Evolutionary conservation across 2,797 vertebrate genomes (phyloP).

Genomic region (Pristis pectinata): DNA sequence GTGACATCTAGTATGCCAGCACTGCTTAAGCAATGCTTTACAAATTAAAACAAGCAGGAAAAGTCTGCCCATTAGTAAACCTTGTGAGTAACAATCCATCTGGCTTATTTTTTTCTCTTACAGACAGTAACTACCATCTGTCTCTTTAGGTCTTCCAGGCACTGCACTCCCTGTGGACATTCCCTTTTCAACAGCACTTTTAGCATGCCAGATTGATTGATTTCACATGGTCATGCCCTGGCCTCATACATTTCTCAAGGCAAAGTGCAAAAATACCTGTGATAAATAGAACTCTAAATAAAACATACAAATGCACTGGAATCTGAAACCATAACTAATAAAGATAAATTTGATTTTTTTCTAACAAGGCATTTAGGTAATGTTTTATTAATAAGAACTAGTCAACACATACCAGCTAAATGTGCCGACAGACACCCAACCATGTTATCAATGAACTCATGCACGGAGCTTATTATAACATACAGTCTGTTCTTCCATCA

Average conservation of each 20-base stretch:
- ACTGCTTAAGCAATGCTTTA: not conserved
- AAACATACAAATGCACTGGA: not conserved
- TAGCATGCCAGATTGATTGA: not conserved
- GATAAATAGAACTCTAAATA: not conserved
- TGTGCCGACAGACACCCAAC: not conserved
- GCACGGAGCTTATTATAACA: not conserved
- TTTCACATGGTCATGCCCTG: not conserved
- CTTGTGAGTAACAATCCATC: not conserved
- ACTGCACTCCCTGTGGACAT: not conserved
- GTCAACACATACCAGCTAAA: not conserved
- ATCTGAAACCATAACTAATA: not conserved
- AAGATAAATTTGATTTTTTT: not conserved
- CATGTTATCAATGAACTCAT: not conserved
- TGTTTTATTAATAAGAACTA: not conserved
- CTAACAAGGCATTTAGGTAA: not conserved
- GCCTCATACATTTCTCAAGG: not conserved
- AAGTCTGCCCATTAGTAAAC: not conserved
- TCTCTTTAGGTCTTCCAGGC: not conserved
- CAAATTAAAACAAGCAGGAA: slow-evolving; percentile 24
- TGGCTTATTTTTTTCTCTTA: not conserved
- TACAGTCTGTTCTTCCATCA: not conserved
- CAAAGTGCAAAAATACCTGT: not conserved
- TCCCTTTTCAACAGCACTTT: slow-evolving; percentile 18
- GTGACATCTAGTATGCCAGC: slow-evolving; percentile 17
- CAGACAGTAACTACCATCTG: slow-evolving; percentile 7